A percentile compares a stretch with the other conserved stretches of the same genome.
phyloP scores from a whole-genome alignment of 2,797 vertebrate genomes.

The Sebastes itinus region DNA sequence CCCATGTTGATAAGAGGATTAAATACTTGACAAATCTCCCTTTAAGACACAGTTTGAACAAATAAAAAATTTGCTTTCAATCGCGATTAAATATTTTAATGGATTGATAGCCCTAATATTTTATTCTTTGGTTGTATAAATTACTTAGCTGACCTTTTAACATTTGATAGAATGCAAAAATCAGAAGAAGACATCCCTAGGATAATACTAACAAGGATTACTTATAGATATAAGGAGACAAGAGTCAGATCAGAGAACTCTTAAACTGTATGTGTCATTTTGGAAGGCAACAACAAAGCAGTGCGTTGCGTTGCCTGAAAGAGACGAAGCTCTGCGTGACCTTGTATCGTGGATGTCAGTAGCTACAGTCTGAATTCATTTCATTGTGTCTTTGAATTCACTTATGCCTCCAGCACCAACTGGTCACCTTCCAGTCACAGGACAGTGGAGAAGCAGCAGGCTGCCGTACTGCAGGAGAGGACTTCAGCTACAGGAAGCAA shows the following conservation, averaged over 20 bases:
- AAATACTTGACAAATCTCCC: too few species aligned
- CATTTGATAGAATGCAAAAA: background rate
- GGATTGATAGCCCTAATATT: too few species aligned
- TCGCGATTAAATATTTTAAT: too few species aligned
- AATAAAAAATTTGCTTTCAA: too few species aligned
- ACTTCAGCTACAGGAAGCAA: constrained; percentile 29
- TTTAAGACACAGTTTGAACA: too few species aligned
- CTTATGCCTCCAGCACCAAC: background rate
- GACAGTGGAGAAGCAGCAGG: constrained; percentile 3
- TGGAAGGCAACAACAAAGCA: background rate
- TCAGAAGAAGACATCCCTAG: background rate
- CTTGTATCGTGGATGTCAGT: background rate
- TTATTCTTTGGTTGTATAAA: background rate
- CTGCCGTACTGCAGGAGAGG: background rate
- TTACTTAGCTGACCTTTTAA: background rate
- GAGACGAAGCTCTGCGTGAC: accelerated
- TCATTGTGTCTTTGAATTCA: background rate
- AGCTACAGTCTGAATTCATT: background rate
- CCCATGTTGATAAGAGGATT: too few species aligned
- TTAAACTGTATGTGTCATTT: background rate
- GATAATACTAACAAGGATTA: background rate
- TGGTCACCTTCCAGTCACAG: constrained; percentile 23
- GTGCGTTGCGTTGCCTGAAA: too few species aligned
- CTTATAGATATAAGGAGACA: background rate
- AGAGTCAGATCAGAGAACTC: background rate